These are phyloP conservation scores for Tolypeutes matacus DNA, from an alignment of 2,797 vertebrate genomes.

Conservation along the genomic window DNA sequence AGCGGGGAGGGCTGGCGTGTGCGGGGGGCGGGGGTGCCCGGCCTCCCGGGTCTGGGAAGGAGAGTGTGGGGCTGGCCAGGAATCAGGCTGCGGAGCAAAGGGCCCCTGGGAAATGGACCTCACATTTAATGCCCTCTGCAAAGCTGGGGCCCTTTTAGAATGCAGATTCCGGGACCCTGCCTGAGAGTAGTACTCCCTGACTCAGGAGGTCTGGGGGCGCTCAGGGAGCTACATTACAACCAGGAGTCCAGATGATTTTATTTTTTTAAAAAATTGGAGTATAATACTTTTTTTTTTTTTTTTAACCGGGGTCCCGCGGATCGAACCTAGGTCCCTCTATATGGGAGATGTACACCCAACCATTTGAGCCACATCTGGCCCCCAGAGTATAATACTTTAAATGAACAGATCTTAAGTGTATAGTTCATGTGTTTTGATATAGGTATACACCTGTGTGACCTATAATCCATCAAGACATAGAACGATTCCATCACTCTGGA, in stretches of 20 bases:
- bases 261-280: background rate
- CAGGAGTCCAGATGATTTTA: background rate
- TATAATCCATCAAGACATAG: background rate
- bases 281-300: background rate
- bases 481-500: background rate
- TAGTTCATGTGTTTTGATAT: background rate
- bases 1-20: background rate
- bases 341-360: too few relatives aligned
- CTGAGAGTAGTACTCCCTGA: background rate
- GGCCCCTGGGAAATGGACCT: background rate
- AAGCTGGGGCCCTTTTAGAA: background rate
- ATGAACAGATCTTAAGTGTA: background rate
- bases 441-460: background rate
- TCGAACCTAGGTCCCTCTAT: too few relatives aligned
- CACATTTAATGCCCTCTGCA: background rate
- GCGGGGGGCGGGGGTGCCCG: background rate
- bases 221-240: background rate
- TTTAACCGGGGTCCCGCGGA: too few relatives aligned
- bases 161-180: background rate
- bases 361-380: too few relatives aligned
- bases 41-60: background rate
- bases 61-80: background rate
- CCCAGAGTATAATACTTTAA: background rate
- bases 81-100: background rate
- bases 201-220: background rate